Evolutionary conservation across 2,797 vertebrate species (phyloP).

Genomic region (Gadopsis marmoratus): DNA sequence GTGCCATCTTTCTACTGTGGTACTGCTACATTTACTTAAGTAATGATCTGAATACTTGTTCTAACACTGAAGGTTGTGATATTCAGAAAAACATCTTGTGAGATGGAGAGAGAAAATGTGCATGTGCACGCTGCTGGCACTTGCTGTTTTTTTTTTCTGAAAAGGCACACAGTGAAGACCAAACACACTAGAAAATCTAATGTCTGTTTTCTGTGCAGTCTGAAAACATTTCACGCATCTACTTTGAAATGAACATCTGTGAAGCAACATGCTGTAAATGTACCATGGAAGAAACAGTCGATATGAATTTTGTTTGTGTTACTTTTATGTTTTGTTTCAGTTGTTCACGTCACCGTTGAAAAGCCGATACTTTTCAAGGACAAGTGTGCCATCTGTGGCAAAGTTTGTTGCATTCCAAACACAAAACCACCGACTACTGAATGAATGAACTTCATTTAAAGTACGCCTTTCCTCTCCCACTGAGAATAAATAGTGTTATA

Average conservation of each 20-base stretch:
- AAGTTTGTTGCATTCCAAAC: not conserved
- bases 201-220: conserved; percentile 33
- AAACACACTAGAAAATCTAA: conserved; percentile 15
- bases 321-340: not conserved
- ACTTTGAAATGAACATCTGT: conserved; percentile 53
- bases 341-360: not conserved
- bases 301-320: conserved; percentile 22
- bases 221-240: conserved; percentile 40
- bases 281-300: conserved; percentile 26
- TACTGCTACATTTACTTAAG: not conserved
- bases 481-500: conserved; percentile 18
- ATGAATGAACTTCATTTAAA: conserved; percentile 17
- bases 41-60: conserved; percentile 18
- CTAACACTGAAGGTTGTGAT: conserved; percentile 6
- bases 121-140: conserved; percentile 26
- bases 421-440: conserved; percentile 18
- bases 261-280: conserved; percentile 38
- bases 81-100: conserved; percentile 8
- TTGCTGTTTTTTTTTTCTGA: conserved; percentile 20
- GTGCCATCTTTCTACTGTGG: not conserved
- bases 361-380: conserved; percentile 44
- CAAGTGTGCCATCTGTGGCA: conserved; percentile 18
- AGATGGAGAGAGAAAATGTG: not conserved
- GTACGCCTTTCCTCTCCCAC: not conserved
- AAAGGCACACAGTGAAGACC: conserved; percentile 20